Conservation (phyloP, 1,140 invertebrate species). For the Danaus plexippus region DNA sequence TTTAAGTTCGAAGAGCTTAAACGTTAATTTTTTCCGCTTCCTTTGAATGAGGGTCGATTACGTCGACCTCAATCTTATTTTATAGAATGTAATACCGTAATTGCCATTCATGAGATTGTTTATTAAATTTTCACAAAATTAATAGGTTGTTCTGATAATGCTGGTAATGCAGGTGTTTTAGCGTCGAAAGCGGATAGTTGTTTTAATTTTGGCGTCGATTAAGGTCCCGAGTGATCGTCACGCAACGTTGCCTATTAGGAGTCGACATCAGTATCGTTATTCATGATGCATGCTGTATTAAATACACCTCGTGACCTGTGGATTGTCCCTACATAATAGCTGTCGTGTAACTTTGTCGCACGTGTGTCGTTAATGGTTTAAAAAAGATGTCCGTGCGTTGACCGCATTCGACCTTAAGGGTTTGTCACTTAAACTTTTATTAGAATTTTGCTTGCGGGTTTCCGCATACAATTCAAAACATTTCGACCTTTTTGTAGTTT, state of each 20-base stretch:
- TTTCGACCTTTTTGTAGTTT: no score
- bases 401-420: no score
- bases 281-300: conserved; percentile 41
- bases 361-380: conserved; percentile 25
- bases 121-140: conserved; percentile 9
- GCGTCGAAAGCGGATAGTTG: no score
- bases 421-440: no score
- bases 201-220: not conserved
- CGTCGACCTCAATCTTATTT: conserved; percentile 20
- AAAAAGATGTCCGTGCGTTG: no score
- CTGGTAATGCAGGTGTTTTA: not conserved
- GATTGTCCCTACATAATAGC: conserved; percentile 50
- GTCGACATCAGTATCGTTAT: conserved; percentile 38
- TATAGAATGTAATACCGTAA: conserved; percentile 24
- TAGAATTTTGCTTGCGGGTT: no score
- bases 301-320: conserved; percentile 50
- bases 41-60: conserved; percentile 32
- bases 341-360: conserved; percentile 49
- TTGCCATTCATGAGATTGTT: conserved; percentile 1
- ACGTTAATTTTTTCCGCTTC: conserved; percentile 39
- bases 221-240: conserved; percentile 5
- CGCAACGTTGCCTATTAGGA: not conserved
- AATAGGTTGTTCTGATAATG: conserved; percentile 3
- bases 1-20: conserved; percentile 33
- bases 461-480: no score